These are phyloP conservation scores for Tromatobia lineatoria DNA, from an alignment of 2,888 invertebrate species.

Conservation along the genomic window DNA sequence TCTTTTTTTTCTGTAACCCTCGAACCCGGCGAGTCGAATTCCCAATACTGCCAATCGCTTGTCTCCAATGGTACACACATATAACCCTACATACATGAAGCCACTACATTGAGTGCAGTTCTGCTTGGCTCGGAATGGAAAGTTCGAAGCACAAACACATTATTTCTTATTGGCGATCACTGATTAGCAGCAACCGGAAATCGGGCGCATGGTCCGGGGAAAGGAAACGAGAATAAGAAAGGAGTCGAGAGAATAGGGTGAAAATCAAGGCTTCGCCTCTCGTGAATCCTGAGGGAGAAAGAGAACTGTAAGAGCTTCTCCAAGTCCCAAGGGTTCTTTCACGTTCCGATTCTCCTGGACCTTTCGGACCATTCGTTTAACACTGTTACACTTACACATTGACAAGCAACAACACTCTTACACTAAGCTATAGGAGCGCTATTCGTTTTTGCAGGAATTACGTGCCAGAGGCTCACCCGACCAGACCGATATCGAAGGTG, in stretches of 20 bases:
- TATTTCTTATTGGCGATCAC: slow-evolving; percentile 42
- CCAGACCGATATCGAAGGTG: slow-evolving; percentile 28
- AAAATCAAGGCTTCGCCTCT: slow-evolving; percentile 61
- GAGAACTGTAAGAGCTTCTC: slow-evolving; percentile 52
- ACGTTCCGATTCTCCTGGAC: slow-evolving; percentile 12
- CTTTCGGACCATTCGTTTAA: slow-evolving; percentile 41
- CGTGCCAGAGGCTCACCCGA: slow-evolving; percentile 76
- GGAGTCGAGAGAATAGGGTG: slow-evolving; percentile 43
- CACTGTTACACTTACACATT: slow-evolving; percentile 14
- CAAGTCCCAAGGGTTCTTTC: slow-evolving; percentile 65
- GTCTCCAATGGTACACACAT: background rate
- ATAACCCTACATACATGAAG: background rate
- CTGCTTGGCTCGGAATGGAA: background rate
- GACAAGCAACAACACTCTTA: slow-evolving; percentile 29
- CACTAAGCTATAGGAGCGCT: slow-evolving; percentile 28
- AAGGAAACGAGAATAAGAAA: slow-evolving; percentile 36
- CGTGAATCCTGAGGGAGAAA: slow-evolving; percentile 22
- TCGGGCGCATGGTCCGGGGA: slow-evolving; percentile 55
- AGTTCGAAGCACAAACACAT: background rate
- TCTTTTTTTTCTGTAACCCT: slow-evolving; percentile 13
- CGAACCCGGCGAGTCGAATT: background rate
- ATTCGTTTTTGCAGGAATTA: slow-evolving; percentile 79
- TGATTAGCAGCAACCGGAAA: slow-evolving; percentile 79
- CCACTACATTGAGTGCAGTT: background rate
- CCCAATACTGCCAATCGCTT: slow-evolving; percentile 14